Conservation (phyloP, 2,888 invertebrate genomes). For the Rhamnusium bicolor region DNA sequence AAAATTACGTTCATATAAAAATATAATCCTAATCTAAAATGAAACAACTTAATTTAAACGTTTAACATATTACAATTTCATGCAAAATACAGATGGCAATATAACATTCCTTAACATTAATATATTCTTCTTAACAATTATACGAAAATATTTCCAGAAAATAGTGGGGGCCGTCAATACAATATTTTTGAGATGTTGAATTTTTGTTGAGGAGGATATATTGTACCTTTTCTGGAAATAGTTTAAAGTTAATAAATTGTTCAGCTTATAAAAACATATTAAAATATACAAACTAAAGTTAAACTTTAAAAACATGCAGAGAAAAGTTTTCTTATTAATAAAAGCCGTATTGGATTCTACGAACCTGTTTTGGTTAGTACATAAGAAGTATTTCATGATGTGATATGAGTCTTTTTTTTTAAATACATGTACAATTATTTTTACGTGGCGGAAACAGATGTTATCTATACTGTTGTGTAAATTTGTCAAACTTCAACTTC, state of each 20-base stretch:
- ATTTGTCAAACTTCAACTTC: too few relatives aligned
- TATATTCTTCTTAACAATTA: constrained; percentile 25
- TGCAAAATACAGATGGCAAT: constrained; percentile 37
- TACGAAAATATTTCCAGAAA: constrained; percentile 51
- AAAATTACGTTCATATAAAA: constrained; percentile 53
- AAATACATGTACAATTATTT: too few relatives aligned
- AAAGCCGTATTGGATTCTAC: too few relatives aligned
- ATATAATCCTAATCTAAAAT: constrained; percentile 43
- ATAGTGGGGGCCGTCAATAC: constrained; percentile 37
- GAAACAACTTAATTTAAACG: constrained; percentile 49
- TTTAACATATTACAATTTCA: constrained; percentile 47
- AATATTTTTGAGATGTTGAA: constrained; percentile 33
- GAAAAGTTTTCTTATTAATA: too few relatives aligned
- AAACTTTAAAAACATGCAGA: neutral
- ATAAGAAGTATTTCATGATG: too few relatives aligned
- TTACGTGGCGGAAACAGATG: too few relatives aligned
- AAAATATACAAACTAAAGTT: neutral
- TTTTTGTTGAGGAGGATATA: constrained; percentile 55
- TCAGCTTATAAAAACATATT: constrained; percentile 13
- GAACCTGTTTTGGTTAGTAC: too few relatives aligned
- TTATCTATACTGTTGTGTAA: too few relatives aligned
- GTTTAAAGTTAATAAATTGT: constrained; percentile 35
- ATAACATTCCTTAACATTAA: constrained; percentile 40
- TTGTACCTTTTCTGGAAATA: constrained; percentile 54
- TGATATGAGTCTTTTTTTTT: too few relatives aligned